A percentile compares a stretch with the other conserved stretches of the same genome.
Conservation (phyloP, 1,140 invertebrate genomes). For the Euwallacea fornicatus region DNA sequence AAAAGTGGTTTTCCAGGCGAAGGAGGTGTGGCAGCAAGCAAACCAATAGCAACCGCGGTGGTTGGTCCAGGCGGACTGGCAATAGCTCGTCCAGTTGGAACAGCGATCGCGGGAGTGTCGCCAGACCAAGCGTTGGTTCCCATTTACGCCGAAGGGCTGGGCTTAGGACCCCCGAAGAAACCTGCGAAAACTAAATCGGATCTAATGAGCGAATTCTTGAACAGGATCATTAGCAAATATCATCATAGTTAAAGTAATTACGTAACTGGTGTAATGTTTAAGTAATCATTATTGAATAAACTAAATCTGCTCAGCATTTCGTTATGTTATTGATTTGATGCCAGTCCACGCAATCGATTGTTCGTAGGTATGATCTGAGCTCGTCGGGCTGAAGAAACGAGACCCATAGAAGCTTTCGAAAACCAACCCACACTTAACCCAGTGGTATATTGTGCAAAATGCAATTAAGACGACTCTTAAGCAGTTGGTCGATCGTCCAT, state of each 20-base stretch:
- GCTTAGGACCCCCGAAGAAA: constrained; percentile 38
- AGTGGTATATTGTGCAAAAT: too few species aligned
- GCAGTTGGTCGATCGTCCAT: too few species aligned
- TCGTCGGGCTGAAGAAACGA: too few species aligned
- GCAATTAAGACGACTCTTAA: too few species aligned
- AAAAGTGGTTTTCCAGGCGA: constrained; percentile 52
- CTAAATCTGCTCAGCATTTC: too few species aligned
- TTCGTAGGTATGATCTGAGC: too few species aligned
- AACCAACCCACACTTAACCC: too few species aligned
- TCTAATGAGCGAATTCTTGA: constrained; percentile 45
- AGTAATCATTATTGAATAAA: too few species aligned
- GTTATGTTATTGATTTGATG: too few species aligned
- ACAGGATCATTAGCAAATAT: constrained; percentile 51
- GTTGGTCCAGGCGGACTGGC: constrained; percentile 67
- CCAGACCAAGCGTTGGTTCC: constrained; percentile 55
- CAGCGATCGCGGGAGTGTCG: constrained; percentile 68
- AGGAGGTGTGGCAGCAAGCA: constrained; percentile 67
- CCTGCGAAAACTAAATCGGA: constrained; percentile 37
- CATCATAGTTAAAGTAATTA: constrained; percentile 33
- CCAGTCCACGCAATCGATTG: too few species aligned
- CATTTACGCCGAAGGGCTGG: constrained; percentile 45
- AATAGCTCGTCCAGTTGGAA: constrained; percentile 66
- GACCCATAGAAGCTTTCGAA: too few species aligned
- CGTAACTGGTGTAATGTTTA: too few species aligned
- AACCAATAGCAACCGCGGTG: constrained; percentile 67